Conservation (phyloP, 2,113 vertebrate genomes). For the Cavia porcellus region DNA sequence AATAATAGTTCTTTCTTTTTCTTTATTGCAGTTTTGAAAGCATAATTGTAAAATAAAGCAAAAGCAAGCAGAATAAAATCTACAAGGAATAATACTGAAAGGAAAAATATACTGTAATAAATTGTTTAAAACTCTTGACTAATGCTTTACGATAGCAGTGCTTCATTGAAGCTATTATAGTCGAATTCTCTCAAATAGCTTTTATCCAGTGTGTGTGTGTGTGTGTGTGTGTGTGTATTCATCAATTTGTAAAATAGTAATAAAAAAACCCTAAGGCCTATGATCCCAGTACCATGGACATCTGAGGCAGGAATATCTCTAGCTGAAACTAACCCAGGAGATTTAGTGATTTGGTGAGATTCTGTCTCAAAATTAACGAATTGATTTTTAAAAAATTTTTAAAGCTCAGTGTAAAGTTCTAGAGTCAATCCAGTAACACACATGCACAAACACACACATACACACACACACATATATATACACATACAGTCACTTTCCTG, state of each 20-base stretch:
- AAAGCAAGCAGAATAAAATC: constrained; percentile 40
- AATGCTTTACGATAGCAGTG: neutral
- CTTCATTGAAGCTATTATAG: neutral
- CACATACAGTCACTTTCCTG: neutral
- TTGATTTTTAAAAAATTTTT: too few relatives aligned
- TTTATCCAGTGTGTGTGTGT: neutral
- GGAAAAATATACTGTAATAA: constrained; percentile 50
- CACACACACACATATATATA: neutral
- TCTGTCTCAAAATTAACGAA: neutral
- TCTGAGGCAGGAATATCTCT: neutral
- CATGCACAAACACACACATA: neutral
- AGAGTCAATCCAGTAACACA: neutral
- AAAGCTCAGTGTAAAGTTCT: neutral
- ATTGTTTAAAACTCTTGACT: constrained; percentile 6
- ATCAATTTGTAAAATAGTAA: constrained; percentile 8
- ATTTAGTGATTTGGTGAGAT: neutral
- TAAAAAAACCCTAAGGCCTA: neutral
- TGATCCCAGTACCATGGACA: neutral
- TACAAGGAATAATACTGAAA: constrained; percentile 34
- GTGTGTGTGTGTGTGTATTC: neutral
- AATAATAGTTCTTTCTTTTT: neutral
- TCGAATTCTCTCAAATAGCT: constrained; percentile 33
- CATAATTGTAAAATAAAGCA: constrained; percentile 27
- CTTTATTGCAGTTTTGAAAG: constrained; percentile 32
- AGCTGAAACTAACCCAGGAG: neutral